phyloP scores from a whole-genome alignment of 2,113 vertebrate species.

The Calidris pygmaea region DNA sequence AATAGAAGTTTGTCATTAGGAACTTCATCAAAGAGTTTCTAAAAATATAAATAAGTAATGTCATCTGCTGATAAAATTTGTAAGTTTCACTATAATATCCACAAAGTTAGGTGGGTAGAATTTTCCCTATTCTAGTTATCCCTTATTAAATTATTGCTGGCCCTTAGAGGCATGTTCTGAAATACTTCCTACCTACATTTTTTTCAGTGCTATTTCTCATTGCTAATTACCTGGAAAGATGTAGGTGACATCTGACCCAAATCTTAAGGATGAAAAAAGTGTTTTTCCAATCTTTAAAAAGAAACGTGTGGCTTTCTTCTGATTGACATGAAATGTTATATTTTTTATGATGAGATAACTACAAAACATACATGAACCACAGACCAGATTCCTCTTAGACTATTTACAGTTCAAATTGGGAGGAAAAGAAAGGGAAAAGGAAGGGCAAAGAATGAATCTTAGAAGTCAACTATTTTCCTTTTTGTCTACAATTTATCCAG shows the following conservation, averaged over 20 bases:
- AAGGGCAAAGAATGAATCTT: background rate
- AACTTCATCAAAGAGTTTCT: constrained; percentile 70
- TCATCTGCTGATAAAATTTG: constrained; percentile 54
- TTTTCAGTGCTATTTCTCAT: constrained; percentile 31
- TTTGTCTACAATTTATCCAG: background rate
- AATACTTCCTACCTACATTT: constrained; percentile 42
- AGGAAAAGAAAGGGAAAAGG: background rate
- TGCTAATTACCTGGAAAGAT: constrained; percentile 62
- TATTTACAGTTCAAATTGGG: background rate
- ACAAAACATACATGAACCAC: background rate
- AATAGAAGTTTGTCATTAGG: constrained; percentile 51
- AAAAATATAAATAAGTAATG: constrained; percentile 71
- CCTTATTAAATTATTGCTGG: constrained; percentile 63
- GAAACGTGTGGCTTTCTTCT: background rate
- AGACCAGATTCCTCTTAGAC: background rate
- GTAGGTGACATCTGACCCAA: constrained; percentile 28
- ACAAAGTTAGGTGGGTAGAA: constrained; percentile 34
- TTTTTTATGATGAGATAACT: background rate
- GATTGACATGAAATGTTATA: background rate
- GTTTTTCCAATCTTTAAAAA: background rate
- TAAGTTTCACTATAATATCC: constrained; percentile 49
- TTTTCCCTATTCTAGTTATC: constrained; percentile 45
- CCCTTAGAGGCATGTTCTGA: constrained; percentile 54
- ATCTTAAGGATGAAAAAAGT: background rate
- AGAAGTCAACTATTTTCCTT: background rate